Conservation (phyloP, 1,140 invertebrate genomes). For the Drosophila sproati region DNA sequence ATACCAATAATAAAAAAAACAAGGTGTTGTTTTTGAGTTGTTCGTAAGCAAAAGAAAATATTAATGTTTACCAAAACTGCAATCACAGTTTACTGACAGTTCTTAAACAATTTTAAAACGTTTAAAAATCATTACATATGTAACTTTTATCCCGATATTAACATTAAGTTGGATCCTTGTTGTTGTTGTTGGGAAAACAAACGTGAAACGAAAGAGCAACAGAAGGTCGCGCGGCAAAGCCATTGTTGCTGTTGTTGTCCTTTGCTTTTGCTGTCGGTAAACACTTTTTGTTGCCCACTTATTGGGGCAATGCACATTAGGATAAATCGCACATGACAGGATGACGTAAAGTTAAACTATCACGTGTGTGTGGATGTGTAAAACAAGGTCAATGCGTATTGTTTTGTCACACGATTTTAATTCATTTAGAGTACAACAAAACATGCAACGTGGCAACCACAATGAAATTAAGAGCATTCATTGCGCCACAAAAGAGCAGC, state of each 20-base stretch:
- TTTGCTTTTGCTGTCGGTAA: conserved; percentile 8
- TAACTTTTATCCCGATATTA: conserved; percentile 13
- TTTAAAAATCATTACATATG: neutral
- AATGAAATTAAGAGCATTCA: conserved; percentile 50
- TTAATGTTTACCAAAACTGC: too few species aligned
- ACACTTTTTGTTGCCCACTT: conserved; percentile 60
- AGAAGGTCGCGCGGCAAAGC: neutral
- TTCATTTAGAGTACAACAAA: conserved; percentile 72
- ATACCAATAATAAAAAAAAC: too few species aligned
- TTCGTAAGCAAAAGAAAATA: too few species aligned
- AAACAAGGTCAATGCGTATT: conserved; percentile 74
- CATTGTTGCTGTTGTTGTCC: conserved; percentile 6
- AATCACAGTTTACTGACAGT: too few species aligned
- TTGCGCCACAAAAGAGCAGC: conserved; percentile 52
- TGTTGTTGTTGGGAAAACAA: conserved; percentile 48
- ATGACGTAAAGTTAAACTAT: conserved; percentile 44
- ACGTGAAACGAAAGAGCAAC: conserved; percentile 16
- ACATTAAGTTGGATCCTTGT: conserved; percentile 1
- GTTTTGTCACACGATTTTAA: conserved; percentile 74
- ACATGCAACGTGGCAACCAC: conserved; percentile 33
- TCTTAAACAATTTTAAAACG: too few species aligned
- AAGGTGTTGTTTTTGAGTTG: too few species aligned
- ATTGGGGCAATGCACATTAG: conserved; percentile 58
- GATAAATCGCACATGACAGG: conserved; percentile 46
- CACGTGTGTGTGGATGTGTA: conserved; percentile 9